Conservation (phyloP, 2,113 vertebrate genomes). For the Camelus dromedarius region DNA sequence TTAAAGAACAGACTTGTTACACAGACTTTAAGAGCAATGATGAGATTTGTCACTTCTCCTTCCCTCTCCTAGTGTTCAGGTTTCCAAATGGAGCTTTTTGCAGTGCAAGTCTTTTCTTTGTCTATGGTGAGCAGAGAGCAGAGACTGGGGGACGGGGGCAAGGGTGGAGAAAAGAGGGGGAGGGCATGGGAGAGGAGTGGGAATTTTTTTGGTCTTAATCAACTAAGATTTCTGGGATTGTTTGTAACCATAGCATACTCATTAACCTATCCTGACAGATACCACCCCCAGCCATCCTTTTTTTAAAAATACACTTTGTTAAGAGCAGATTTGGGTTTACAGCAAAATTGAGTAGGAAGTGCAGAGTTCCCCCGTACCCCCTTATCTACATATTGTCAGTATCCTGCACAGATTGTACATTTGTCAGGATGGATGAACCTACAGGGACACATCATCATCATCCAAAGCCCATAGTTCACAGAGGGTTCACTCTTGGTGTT, state of each 20-base stretch:
- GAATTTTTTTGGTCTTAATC: neutral
- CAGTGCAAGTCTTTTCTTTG: neutral
- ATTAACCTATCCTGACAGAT: neutral
- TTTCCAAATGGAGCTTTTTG: neutral
- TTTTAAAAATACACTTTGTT: neutral
- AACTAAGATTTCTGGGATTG: neutral
- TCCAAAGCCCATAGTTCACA: neutral
- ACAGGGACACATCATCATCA: neutral
- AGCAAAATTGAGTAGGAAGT: neutral
- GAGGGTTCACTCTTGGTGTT: neutral
- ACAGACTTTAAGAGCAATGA: neutral
- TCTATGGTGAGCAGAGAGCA: neutral
- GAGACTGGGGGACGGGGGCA: neutral
- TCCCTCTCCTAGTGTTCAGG: neutral
- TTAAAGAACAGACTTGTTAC: neutral
- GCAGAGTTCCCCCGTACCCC: neutral
- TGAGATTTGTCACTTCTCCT: neutral
- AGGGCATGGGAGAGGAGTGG: neutral
- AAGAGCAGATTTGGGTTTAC: neutral
- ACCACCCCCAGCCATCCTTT: neutral
- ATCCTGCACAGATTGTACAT: neutral
- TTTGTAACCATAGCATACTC: neutral
- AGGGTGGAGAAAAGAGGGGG: neutral
- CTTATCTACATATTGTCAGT: neutral
- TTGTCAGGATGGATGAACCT: neutral